Base-by-base conservation (phyloP, 35 echinoderm and acorn worm genomes). In the Lytechinus variegatus region DNA sequence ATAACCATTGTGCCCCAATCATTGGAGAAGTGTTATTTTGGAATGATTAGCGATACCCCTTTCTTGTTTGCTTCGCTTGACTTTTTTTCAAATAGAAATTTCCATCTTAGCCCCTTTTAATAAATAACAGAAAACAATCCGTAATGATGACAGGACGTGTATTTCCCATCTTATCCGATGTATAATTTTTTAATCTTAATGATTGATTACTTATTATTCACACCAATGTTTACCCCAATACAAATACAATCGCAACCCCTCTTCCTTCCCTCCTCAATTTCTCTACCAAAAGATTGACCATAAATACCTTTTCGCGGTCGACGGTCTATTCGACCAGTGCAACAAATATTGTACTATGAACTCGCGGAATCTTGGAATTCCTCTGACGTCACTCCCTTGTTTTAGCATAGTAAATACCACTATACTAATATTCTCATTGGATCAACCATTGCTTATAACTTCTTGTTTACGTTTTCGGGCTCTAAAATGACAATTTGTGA, bases 341-440 rank as follows among this genome's bases (percentile, higher is more conserved):
- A 9, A 90, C 52, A 52, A 52, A 54, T 52, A 29, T 90, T 44
- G 33, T 90, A 5, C 27, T 52, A 33, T 54, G 52, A 51, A 12
- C 52, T 90, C 29, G 28, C 10, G 52, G 88, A 10, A 90, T 90
- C 88, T 52, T 90, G 88, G 88, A 90, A 90, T 90, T 90, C 24
- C 52, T 44, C 33, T 90, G 88, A 90, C 88, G 88, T 90, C 88
- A 90, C 16, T 90, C 9, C 24, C 7, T 12, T 52, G 29, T 79
- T 79, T 79, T 16, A n/a, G 66, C 19, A 79, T 44, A 44, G 0
- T 24, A 16, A 24, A 79, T 24, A 4, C 66, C n/a, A 24, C 7
- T 79, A 24, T n/a, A 79, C 9, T 7, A 58, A 79, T 19, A 79
- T 44, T 44, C 33, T 44, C 33, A 44, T 44, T 44, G 33, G 33